Conservation (phyloP, 2,888 invertebrate genomes). For the Hermodice carunculata region DNA sequence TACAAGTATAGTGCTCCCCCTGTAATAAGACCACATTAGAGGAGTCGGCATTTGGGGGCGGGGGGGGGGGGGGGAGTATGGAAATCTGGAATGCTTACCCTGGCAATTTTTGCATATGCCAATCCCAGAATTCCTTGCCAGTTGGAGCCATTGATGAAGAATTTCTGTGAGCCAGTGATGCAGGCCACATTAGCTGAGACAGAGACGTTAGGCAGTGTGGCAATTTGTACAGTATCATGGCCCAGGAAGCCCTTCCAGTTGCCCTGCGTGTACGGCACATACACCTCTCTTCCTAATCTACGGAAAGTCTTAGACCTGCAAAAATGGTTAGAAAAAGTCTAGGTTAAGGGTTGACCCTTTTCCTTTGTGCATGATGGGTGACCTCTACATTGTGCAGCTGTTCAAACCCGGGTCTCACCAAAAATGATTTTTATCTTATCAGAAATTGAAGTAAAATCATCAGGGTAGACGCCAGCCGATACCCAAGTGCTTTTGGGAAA, state of each 20-base stretch:
- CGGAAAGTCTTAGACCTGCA: conserved; percentile 70
- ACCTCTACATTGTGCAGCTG: too few species aligned
- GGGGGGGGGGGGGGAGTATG: too few species aligned
- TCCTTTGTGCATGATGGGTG: too few species aligned
- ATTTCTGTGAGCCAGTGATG: conserved; percentile 74
- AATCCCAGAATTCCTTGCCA: conserved; percentile 78
- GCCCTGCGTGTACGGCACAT: conserved; percentile 75
- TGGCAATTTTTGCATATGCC: conserved; percentile 71
- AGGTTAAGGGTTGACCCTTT: too few species aligned
- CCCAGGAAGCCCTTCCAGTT: conserved; percentile 73
- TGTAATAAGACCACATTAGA: not conserved
- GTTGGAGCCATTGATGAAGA: conserved; percentile 76
- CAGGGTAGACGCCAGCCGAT: too few species aligned
- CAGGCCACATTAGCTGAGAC: conserved; percentile 74
- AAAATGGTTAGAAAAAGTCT: not conserved
- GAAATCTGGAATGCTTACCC: conserved; percentile 47
- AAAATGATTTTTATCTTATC: too few species aligned
- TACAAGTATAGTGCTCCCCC: too few species aligned
- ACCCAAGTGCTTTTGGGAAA: too few species aligned
- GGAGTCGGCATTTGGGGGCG: too few species aligned
- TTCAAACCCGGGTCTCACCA: too few species aligned
- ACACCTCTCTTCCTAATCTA: conserved; percentile 50
- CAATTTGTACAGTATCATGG: conserved; percentile 72
- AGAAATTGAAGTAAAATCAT: too few species aligned
- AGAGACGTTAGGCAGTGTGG: conserved; percentile 66